Base-by-base conservation (phyloP, 2,113 vertebrate species). In the Clarias batrachus region DNA sequence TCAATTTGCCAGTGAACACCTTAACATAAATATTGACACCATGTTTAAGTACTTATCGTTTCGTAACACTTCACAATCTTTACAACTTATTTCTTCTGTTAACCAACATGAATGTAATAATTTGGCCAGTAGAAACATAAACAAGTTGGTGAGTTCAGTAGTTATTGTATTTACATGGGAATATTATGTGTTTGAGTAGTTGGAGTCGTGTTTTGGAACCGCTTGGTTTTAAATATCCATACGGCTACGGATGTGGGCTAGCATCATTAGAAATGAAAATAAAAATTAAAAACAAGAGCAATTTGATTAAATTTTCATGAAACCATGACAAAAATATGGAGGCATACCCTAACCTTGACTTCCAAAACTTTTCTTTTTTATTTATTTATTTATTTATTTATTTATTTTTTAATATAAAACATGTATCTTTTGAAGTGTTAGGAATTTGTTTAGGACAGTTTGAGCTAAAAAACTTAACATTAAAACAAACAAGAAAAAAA, bases 401-500 rank as follows among this genome's bases (percentile, higher is more conserved):
- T 33, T 33, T 33, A 33, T 33, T 33, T 33, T 33, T 33, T 33
- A n/a, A 41, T 27, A 27, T 78, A 10, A 48, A 77, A 8, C 73
- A n/a, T 0, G 25, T 48, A 25, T n/a, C 41, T 77, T 77, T 23
- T 78, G 74, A 27, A 56, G 23, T 54, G 73, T 54, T 52, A 14
- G 13, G 2, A 77, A 77, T n/a, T 27, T 78, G 14, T 17, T 56
- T 16, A 85, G 93, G 93, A 89, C 78, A 92, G 77, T 84, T 76
- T 88, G 92, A 93, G 86, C 80, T 82, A 62, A 73, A 86, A 73
- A 91, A 16, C 91, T 93, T 90, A 41, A 91, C 91, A 92, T 66
- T 41, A 48, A 48, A 48, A 6, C 41, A 48, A 48, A 6, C 41
- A 48, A 48, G 0, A 48, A 48, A 48, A 57, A 86, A 80, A 62